phyloP scores from a whole-genome alignment of 1,140 invertebrate genomes.

The Mamestra configurata region DNA sequence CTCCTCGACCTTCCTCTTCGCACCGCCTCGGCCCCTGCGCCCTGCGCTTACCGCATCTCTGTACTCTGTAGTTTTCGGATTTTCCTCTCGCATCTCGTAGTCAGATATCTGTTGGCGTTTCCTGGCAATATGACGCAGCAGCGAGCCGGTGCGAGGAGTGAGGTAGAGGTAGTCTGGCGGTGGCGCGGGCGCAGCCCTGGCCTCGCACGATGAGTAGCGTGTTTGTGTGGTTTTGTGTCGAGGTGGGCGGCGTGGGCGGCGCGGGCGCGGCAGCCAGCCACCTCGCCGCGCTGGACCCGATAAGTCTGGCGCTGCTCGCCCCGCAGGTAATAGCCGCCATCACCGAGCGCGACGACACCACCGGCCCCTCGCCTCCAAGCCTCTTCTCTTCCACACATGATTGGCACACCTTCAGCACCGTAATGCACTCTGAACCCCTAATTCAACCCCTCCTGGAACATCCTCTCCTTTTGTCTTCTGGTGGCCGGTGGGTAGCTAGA shows the following conservation, averaged over 20 bases:
- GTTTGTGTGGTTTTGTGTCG: constrained; percentile 87
- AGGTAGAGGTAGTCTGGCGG: constrained; percentile 63
- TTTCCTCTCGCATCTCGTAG: background rate
- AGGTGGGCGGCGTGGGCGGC: constrained; percentile 86
- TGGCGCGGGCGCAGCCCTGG: constrained; percentile 64
- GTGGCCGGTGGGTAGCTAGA: constrained; percentile 78
- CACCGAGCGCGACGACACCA: constrained; percentile 64
- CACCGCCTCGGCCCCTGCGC: constrained; percentile 68
- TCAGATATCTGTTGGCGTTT: background rate
- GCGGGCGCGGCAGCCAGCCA: constrained; percentile 83
- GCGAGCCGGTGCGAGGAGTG: constrained; percentile 64
- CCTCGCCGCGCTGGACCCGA: constrained; percentile 83
- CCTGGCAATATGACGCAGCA: background rate
- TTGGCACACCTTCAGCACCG: constrained; percentile 29
- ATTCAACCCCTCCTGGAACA: constrained; percentile 46
- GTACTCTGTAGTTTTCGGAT: constrained; percentile 48
- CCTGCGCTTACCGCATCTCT: constrained; percentile 39
- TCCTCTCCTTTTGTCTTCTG: constrained; percentile 50
- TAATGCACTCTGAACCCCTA: constrained; percentile 22
- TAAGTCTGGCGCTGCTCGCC: constrained; percentile 85
- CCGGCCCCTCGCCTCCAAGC: constrained; percentile 59
- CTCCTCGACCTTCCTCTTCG: constrained; percentile 77
- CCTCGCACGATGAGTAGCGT: constrained; percentile 86
- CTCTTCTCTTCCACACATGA: constrained; percentile 46
- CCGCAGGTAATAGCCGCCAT: constrained; percentile 81